A percentile compares a stretch with the other conserved stretches of the same genome.
Evolutionary conservation across 2,888 invertebrate genomes (phyloP).

Genomic region (Tinea pellionella): DNA sequence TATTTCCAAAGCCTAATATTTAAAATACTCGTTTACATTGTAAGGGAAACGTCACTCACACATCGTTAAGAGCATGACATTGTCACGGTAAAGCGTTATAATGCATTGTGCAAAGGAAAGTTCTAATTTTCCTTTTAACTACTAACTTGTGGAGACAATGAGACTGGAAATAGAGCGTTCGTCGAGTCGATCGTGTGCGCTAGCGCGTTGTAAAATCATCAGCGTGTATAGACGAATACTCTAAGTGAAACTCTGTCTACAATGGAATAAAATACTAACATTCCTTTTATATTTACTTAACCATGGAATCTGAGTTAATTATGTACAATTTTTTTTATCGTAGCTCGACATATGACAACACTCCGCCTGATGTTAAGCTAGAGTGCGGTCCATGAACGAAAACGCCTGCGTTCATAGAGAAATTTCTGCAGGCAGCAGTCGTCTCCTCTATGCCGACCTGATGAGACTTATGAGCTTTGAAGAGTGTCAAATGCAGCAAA

Average conservation of each 20-base stretch:
- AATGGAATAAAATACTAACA: conserved; percentile 33
- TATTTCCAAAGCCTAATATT: no score
- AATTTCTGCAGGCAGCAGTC: no score
- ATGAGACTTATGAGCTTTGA: no score
- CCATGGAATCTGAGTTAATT: not conserved
- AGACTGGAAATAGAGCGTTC: conserved; percentile 66
- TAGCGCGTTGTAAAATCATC: conserved; percentile 64
- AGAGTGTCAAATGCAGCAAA: no score
- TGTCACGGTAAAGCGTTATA: not conserved
- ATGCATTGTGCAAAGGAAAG: conserved; percentile 18
- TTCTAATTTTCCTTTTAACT: conserved; percentile 19
- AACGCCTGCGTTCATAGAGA: no score
- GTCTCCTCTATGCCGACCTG: no score
- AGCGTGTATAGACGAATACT: conserved; percentile 51
- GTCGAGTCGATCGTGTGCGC: conserved; percentile 62
- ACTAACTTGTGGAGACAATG: conserved; percentile 49
- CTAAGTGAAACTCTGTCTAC: conserved; percentile 46
- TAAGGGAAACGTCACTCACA: not conserved
- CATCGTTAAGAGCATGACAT: not conserved
- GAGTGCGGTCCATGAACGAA: no score
- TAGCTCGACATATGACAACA: no score
- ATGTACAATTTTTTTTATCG: not conserved
- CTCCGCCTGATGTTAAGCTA: no score
- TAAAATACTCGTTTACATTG: no score
- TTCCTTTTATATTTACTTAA: not conserved